Evolutionary conservation across 2,888 invertebrate species (phyloP), one percentile per base, ranked within the genome.

Genomic region (Hydrotaea diabolus): DNA sequence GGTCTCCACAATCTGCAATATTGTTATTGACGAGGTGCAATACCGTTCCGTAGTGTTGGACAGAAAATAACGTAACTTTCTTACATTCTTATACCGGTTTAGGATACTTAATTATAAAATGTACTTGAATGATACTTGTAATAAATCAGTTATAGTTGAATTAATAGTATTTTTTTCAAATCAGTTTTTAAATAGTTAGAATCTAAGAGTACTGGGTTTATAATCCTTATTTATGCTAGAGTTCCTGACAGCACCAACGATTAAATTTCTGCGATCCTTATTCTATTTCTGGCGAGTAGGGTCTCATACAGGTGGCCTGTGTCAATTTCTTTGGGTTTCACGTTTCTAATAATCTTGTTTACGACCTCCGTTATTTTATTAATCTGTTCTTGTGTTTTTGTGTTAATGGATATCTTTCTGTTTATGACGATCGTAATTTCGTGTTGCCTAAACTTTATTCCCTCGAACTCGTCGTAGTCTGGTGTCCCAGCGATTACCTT

Each of bases 251-350:
- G 23, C 57, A 57, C 23, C 13, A 57, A 62, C 23, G 57, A 17
- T 57, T 57, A 21, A 11, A 57, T 57, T 62, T 62, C 31, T 7
- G 59, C 15, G 23, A 62, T 62, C 23, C 26, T 49, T 3, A 86
- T 83, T 64, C 77, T 83, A 72, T 82, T 80, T 71, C 81, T 81
- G 4, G 79, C 69, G 17, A 82, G 62, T 62, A 86, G 21, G 23
- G 26, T 83, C 57, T 83, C 78, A 26, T 80, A 83, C 11, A 83
- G 36, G 21, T 81, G 72, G 2, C 39, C 71, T 55, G 82, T 82
- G 43, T 82, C 69, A 36, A 73, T 74, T 23, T 82, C 57, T 57
- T 69, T 17, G 15, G 11, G 46, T 72, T 75, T 75, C n/a, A 39
- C 59, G 15, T 57, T 71, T 21, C 19, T 19, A 5, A 77, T 46